These are phyloP conservation scores for Aporophyla nigra DNA, from an alignment of 2,888 invertebrate genomes.

Conservation along the genomic window DNA sequence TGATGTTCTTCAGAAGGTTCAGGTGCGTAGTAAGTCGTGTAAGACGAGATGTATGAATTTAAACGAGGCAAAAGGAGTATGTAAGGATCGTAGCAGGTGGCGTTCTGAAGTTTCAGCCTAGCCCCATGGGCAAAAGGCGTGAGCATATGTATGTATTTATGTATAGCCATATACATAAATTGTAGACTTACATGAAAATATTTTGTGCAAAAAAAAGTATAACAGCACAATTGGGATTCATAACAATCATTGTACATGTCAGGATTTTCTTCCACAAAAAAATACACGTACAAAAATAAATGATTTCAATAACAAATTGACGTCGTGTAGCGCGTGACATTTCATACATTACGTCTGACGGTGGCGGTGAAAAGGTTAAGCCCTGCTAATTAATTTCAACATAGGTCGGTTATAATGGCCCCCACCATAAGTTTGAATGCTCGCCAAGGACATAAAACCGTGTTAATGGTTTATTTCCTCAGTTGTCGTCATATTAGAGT, in stretches of 20 bases:
- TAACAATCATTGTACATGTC: slow-evolving; percentile 7
- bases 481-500: slow-evolving; percentile 28
- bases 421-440: slow-evolving; percentile 54
- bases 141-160: no score
- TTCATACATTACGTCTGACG: slow-evolving; percentile 15
- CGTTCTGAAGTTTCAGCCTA: no score
- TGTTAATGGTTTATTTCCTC: slow-evolving; percentile 48
- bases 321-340: slow-evolving; percentile 18
- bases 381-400: slow-evolving; percentile 58
- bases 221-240: not conserved
- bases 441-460: slow-evolving; percentile 43
- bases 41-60: no score
- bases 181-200: not conserved
- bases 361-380: slow-evolving; percentile 40
- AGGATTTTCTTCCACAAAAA: slow-evolving; percentile 12
- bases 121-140: no score
- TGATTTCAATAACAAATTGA: slow-evolving; percentile 49
- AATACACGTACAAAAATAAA: slow-evolving; percentile 3
- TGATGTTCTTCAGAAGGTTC: no score
- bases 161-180: slow-evolving; percentile 7
- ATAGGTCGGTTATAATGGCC: slow-evolving; percentile 35
- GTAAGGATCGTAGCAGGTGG: no score
- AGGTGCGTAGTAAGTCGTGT: no score
- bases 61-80: no score
- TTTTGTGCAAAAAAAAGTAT: not conserved